A percentile compares a stretch with the other conserved stretches of the same genome.
These are phyloP conservation scores for Gulo gulo DNA, from an alignment of 2,113 vertebrate genomes.

Conservation along the genomic window DNA sequence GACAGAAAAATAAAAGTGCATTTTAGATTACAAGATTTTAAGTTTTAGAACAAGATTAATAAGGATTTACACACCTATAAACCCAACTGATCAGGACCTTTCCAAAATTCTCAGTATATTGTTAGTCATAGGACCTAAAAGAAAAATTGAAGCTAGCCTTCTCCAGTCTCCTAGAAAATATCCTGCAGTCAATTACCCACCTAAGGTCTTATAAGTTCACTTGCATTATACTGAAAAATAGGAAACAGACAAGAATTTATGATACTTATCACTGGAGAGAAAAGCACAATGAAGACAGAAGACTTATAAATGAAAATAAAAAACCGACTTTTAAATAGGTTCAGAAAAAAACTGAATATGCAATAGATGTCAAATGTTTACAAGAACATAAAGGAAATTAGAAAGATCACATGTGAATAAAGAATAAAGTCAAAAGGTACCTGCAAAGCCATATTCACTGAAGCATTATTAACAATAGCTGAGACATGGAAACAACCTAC, in stretches of 20 bases:
- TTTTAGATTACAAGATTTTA: constrained; percentile 10
- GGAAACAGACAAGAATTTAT: neutral
- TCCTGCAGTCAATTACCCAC: neutral
- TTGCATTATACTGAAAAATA: neutral
- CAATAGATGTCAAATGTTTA: neutral
- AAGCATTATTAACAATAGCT: neutral
- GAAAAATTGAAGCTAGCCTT: neutral
- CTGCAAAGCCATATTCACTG: neutral
- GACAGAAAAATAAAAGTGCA: neutral
- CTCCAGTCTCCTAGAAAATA: neutral
- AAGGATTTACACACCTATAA: neutral
- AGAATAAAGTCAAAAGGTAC: neutral
- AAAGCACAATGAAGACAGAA: neutral
- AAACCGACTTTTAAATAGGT: constrained; percentile 33
- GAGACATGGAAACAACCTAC: neutral
- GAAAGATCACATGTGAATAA: constrained; percentile 5
- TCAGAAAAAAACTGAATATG: neutral
- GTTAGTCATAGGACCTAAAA: neutral
- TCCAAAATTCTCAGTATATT: neutral
- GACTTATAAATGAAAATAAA: neutral
- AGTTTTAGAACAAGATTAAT: neutral
- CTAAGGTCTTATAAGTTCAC: neutral
- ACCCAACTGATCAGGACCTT: neutral
- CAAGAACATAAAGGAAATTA: neutral
- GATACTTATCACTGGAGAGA: neutral